Evolutionary conservation across 1,140 invertebrate genomes (phyloP), one percentile per base, ranked within the genome.

Genomic region (Drosophila chauvacae): DNA sequence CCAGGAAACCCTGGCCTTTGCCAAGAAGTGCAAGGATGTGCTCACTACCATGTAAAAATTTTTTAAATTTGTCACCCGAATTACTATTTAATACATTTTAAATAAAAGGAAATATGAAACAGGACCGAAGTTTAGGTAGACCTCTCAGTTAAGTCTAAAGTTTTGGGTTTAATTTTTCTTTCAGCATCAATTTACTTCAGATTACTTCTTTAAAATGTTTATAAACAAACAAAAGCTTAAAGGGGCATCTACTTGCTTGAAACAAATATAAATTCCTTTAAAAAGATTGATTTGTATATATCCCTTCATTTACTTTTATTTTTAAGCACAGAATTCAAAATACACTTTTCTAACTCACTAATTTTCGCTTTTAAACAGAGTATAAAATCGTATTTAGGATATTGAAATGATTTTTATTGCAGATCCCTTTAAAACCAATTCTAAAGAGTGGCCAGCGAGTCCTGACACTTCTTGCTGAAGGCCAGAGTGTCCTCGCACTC

Each of bases 11-110:
- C n/a, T 83, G 44, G 88, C 77, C 11, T 82, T 82, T 57, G 53
- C 74, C 28, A 82, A 69, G 14, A 81, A 77, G 50, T 91, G 87
- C 69, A 91, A 91, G 57, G 77, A 91, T 72, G 77, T 75, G 10
- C 45, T 91, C 6, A 91, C 83, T 5, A 87, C 77, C 1, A 91
- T 91, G 83, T 91, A n/a, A 81, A 45, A n/a, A 1, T 28, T 28
- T 16, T 5, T 0, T 37, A 33, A 37, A 42, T 28, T 23, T 23
- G 23, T 23, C n/a, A 45, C 4, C 16, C 2, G 7, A 13, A 6
- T n/a, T 18, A 1, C n/a, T 18, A 48, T 26, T 23, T 4, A n/a
- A 57, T 14, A 48, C 48, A 18, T 26, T 7, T 5, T 18, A 1
- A 33, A 26, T 26, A 44, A 56, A 56, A 42, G 0, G 16, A 44